phyloP scores from a whole-genome alignment of 2,888 invertebrate species.

The Muscina levida region DNA sequence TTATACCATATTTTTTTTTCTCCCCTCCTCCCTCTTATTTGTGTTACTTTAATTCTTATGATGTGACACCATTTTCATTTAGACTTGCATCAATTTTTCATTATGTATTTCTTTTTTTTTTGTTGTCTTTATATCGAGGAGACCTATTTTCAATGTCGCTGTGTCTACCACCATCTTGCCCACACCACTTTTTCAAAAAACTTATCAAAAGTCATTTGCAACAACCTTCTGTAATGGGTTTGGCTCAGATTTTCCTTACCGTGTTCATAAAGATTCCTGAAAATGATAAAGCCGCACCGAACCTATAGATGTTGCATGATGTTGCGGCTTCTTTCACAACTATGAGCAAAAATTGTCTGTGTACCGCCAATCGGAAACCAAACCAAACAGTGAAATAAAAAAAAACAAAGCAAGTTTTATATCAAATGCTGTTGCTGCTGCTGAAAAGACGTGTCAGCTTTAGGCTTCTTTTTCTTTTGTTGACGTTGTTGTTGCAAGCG shows the following conservation, averaged over 20 bases:
- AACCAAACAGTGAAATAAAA: conserved; percentile 8
- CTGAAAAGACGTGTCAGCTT: conserved; percentile 64
- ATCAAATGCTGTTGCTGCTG: conserved; percentile 45
- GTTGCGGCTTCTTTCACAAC: background rate
- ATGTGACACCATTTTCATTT: conserved; percentile 61
- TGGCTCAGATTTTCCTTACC: conserved; percentile 19
- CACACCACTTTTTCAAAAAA: background rate
- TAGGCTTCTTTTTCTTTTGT: conserved; percentile 48
- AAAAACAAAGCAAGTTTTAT: conserved; percentile 46
- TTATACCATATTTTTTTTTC: no score
- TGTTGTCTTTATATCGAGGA: no score
- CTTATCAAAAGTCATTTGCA: conserved; percentile 54
- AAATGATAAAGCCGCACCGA: conserved; percentile 53
- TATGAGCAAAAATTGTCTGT: background rate
- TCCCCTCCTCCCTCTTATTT: no score
- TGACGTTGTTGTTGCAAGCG: background rate
- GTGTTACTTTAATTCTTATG: conserved; percentile 9
- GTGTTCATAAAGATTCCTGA: conserved; percentile 57
- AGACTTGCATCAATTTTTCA: conserved; percentile 34
- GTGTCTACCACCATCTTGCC: background rate
- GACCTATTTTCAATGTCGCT: no score
- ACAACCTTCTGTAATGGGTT: conserved; percentile 57
- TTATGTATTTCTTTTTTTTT: background rate
- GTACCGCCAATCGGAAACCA: background rate
- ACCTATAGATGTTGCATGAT: background rate